Evolutionary conservation across 2,113 vertebrate species (phyloP).

Genomic region (Dicaeum eximium): DNA sequence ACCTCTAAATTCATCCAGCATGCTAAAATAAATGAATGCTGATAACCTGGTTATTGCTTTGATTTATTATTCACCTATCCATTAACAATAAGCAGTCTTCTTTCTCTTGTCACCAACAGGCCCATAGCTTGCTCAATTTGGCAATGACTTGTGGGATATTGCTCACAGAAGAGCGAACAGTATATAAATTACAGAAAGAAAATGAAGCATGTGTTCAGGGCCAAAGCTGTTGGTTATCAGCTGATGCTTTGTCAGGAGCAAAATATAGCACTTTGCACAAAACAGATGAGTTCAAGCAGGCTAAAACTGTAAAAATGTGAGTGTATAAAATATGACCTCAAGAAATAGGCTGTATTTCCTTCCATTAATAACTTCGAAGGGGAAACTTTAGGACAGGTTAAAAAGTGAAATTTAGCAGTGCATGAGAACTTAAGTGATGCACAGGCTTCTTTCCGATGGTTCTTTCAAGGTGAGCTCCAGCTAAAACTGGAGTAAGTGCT

Average conservation of each 20-base stretch:
- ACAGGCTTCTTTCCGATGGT: neutral
- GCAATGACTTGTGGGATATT: constrained; percentile 5
- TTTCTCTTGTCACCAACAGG: constrained; percentile 4
- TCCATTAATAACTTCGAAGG: neutral
- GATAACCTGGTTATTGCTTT: constrained; percentile 19
- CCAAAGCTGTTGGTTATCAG: neutral
- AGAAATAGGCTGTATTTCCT: neutral
- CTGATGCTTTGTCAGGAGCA: neutral
- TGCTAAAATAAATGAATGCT: neutral
- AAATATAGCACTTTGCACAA: neutral
- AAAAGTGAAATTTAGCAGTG: neutral
- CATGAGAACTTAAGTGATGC: neutral
- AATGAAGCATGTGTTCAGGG: neutral
- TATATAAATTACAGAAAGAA: constrained; percentile 31
- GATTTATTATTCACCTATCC: constrained; percentile 49
- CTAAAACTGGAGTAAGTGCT: neutral
- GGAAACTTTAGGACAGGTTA: neutral
- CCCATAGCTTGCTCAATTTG: neutral
- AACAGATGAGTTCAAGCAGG: neutral
- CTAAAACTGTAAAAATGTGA: neutral
- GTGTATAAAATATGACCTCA: neutral
- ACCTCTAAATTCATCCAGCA: neutral
- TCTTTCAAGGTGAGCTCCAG: neutral
- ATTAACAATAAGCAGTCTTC: constrained; percentile 23
- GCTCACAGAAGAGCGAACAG: neutral